phyloP scores from a whole-genome alignment of 2,797 vertebrate genomes.

The Philypnodon macrostomus region DNA sequence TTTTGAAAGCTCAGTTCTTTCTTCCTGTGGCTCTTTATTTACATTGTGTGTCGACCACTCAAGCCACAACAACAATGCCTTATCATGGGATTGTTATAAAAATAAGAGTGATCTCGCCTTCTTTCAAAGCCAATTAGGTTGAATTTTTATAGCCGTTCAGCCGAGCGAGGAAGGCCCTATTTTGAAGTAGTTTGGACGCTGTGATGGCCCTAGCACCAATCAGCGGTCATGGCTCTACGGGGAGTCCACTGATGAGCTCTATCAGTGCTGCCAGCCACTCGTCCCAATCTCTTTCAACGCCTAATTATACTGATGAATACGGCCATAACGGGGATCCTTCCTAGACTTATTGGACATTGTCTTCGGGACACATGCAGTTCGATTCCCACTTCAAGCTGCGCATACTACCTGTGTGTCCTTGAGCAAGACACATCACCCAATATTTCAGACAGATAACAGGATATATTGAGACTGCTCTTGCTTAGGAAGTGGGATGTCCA shows the following conservation, averaged over 20 bases:
- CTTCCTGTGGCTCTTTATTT: conserved; percentile 10
- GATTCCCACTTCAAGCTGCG: too few relatives aligned
- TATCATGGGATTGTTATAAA: conserved; percentile 37
- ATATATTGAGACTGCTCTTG: too few relatives aligned
- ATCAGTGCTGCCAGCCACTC: conserved; percentile 67
- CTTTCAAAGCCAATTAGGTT: conserved; percentile 53
- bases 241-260: conserved; percentile 65
- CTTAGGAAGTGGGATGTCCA: too few relatives aligned
- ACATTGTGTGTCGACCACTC: not conserved
- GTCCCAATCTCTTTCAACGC: conserved; percentile 52
- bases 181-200: conserved; percentile 55
- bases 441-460: too few relatives aligned
- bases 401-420: too few relatives aligned
- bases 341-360: conserved; percentile 52
- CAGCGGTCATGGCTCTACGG: conserved; percentile 53
- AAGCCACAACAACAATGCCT: conserved; percentile 14
- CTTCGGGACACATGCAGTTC: too few relatives aligned
- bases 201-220: conserved; percentile 60
- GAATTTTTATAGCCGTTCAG: conserved; percentile 56
- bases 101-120: conserved; percentile 43
- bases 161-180: conserved; percentile 34
- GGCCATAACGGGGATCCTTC: conserved; percentile 52
- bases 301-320: conserved; percentile 72
- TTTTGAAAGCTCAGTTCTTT: too few relatives aligned
- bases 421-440: too few relatives aligned